Conservation (phyloP, 2,797 vertebrate species). For the Catostomus latipinnis region DNA sequence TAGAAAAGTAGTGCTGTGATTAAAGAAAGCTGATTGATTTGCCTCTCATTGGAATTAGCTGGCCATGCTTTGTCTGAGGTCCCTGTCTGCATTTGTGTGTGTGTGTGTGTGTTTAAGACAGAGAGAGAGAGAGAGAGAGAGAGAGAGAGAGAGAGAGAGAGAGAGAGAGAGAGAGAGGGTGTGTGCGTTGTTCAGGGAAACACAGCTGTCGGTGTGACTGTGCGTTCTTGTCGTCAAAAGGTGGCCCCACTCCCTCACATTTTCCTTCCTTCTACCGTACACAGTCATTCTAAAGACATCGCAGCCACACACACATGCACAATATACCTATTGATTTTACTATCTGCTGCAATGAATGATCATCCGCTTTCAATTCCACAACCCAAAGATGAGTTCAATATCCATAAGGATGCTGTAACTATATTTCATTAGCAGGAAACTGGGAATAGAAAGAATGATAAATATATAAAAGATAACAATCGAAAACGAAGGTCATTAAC, state of each 20-base stretch:
- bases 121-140: neutral
- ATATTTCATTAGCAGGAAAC: conserved; percentile 72
- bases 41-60: conserved; percentile 81
- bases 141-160: conserved; percentile 14
- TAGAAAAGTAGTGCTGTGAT: conserved; percentile 84
- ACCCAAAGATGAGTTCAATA: conserved; percentile 83
- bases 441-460: conserved; percentile 55
- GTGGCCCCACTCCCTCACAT: conserved; percentile 93
- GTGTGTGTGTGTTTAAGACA: conserved; percentile 27
- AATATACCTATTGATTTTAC: conserved; percentile 87
- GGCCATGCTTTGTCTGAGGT: conserved; percentile 68
- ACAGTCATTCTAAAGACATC: conserved; percentile 71
- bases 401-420: conserved; percentile 78
- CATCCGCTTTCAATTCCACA: conserved; percentile 79
- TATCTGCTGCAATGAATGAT: conserved; percentile 82
- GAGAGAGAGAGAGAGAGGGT: conserved; percentile 7
- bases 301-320: conserved; percentile 63
- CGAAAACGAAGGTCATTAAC: neutral
- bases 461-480: conserved; percentile 30
- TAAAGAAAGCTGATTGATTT: conserved; percentile 86
- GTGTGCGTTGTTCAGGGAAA: conserved; percentile 26
- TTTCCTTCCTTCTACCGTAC: conserved; percentile 74
- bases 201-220: conserved; percentile 71
- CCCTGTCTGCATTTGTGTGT: conserved; percentile 6
- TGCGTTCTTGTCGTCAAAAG: conserved; percentile 92